A percentile compares a stretch with the other conserved stretches of the same genome.
Evolutionary conservation across 2,797 vertebrate species (phyloP).

Genomic region (Dermochelys coriacea): DNA sequence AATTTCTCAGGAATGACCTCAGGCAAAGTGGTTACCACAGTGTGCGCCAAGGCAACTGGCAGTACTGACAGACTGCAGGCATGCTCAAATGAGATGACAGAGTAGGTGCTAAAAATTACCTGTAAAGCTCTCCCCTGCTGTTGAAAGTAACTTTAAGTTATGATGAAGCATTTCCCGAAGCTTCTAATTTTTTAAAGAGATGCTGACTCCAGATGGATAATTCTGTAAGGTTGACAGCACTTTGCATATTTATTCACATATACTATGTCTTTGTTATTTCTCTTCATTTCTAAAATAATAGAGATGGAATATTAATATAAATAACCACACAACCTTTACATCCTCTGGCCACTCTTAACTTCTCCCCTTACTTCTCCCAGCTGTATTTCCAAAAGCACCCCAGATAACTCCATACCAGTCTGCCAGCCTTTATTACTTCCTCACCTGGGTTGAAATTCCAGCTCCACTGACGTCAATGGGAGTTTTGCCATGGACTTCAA

Average conservation of each 20-base stretch:
- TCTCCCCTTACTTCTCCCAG: neutral
- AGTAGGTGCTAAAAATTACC: neutral
- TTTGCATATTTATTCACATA: neutral
- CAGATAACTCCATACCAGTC: neutral
- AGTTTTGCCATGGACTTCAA: neutral
- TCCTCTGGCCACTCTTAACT: neutral
- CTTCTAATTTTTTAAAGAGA: neutral
- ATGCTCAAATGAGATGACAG: neutral
- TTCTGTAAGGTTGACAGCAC: neutral
- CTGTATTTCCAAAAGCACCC: neutral
- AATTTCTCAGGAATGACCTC: accelerated
- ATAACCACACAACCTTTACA: neutral
- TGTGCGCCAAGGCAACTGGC: accelerated
- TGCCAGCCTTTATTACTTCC: neutral
- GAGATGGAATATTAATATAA: neutral
- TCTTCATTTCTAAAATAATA: neutral
- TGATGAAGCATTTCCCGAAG: neutral
- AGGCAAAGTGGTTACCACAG: accelerated
- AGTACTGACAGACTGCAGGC: neutral
- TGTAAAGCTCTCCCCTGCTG: accelerated
- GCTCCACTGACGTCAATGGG: neutral
- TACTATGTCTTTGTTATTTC: neutral
- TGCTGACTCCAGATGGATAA: neutral
- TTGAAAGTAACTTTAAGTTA: neutral
- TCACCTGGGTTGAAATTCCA: accelerated